Evolutionary conservation across 2,113 vertebrate species (phyloP), one percentile per base, ranked within the genome.

Genomic region (Chamaetylas fuelleborni): DNA sequence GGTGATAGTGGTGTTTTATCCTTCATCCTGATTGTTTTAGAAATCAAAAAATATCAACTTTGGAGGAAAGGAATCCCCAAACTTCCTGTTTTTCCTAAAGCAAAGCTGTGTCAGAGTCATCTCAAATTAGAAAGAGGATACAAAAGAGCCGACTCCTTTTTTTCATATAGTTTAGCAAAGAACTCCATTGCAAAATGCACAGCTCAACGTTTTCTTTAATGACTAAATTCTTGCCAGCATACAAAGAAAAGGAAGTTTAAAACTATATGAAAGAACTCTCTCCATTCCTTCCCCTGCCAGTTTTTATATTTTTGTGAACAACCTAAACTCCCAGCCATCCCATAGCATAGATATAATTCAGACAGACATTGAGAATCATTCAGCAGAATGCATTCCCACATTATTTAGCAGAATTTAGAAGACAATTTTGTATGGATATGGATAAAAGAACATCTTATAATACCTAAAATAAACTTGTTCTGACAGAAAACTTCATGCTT

Each of bases 51-150:
- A 26, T 6, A 38, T 1, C 17, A 62, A 2, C 62, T 92, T 60
- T 24, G 25, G 31, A 66, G 80, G 83, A 90, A 88, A 95, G 92
- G 86, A 95, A 86, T 95, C 88, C 94, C 94, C 92, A 86, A 78
- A 81, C 72, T 95, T 94, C 90, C 92, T 88, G 53, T 86, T 94
- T 92, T 71, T 88, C 48, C 2, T 6, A 65, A 71, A 86, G 33
- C 31, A 84, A 92, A 90, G 57, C 60, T 93, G 43, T 56, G 11
- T 83, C 51, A 48, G 65, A 78, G 45, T 83, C 3, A 14, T 67
- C 92, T 90, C 72, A 81, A 95, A 92, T 94, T 95, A 97, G 94
- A 95, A 95, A 95, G 94, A 95, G 94, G 92, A 93, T 95, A 86
- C 80, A 94, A 93, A 96, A 96, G 31, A 95, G 76, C 60, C 29